Evolutionary conservation across 2,888 invertebrate species (phyloP).

Genomic region (Pteria penguin): DNA sequence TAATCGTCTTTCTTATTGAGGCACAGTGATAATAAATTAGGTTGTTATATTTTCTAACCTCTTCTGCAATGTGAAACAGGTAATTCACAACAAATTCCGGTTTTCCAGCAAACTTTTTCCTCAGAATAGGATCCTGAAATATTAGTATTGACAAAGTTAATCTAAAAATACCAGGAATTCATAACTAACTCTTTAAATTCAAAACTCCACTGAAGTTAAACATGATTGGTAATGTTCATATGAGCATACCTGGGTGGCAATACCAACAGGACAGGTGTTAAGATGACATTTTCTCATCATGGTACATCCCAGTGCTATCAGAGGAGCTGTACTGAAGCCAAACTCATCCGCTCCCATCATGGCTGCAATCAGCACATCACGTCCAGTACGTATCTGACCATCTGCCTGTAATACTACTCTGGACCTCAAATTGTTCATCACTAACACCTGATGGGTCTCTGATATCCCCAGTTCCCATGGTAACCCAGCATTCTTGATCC

Average conservation of each 20-base stretch:
- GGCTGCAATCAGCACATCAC: conserved; percentile 97
- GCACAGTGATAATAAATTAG: too few relatives aligned
- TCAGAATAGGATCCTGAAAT: conserved; percentile 90
- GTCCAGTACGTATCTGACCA: conserved; percentile 92
- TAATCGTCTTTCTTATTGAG: too few relatives aligned
- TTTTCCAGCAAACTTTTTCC: conserved; percentile 97
- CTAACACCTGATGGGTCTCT: conserved; percentile 98
- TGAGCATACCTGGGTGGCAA: conserved; percentile 94
- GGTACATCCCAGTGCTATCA: conserved; percentile 98
- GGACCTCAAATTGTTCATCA: conserved; percentile 94
- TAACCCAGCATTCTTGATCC: conserved; percentile 97
- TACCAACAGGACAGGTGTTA: conserved; percentile 99
- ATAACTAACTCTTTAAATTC: not conserved
- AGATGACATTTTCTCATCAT: conserved; percentile 99
- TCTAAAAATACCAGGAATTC: not conserved
- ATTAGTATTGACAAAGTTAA: not conserved
- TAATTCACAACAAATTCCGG: conserved; percentile 99
- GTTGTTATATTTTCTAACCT: conserved; percentile 83
- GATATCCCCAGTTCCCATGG: conserved; percentile 99
- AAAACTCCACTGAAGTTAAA: too few relatives aligned
- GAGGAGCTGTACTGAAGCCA: conserved; percentile 98
- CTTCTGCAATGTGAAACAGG: conserved; percentile 98
- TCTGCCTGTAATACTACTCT: conserved; percentile 95
- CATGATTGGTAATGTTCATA: too few relatives aligned
- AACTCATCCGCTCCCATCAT: conserved; percentile 98